Percentiles rank a stretch among this genome's conserved stretches.
Evolutionary conservation across 2,888 invertebrate genomes (phyloP).

Genomic region (Bedellia somnulentella): DNA sequence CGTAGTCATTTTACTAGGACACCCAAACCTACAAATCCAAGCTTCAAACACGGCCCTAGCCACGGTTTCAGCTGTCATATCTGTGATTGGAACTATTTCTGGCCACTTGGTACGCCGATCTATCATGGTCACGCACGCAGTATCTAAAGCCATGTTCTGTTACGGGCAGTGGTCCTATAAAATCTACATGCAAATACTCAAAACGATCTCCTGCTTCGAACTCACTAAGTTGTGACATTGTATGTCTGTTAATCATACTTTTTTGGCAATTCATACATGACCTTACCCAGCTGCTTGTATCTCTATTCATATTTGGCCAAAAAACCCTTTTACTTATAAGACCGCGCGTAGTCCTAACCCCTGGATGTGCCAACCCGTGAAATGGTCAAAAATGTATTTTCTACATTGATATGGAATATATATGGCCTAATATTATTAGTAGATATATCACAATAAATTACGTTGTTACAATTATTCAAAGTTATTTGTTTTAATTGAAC

Average conservation of each 20-base stretch:
- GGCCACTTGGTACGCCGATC: neutral
- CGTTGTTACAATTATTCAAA: neutral
- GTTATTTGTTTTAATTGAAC: neutral
- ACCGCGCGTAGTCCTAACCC: slow-evolving; percentile 7
- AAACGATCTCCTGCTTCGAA: slow-evolving; percentile 7
- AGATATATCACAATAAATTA: slow-evolving; percentile 1
- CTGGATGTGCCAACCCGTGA: slow-evolving; percentile 4
- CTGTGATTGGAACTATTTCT: neutral
- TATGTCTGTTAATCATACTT: slow-evolving; percentile 10
- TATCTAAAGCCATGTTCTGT: no score
- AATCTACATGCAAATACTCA: neutral
- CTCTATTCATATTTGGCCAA: slow-evolving; percentile 11
- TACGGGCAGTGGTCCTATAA: neutral
- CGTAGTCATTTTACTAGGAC: neutral
- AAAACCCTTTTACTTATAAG: slow-evolving; percentile 7
- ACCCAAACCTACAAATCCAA: neutral
- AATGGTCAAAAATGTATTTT: neutral
- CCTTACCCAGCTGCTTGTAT: slow-evolving; percentile 9
- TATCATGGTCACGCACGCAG: no score
- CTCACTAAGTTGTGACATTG: slow-evolving; percentile 6
- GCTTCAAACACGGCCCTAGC: neutral
- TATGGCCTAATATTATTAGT: neutral
- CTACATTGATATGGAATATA: neutral
- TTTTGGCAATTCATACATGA: slow-evolving; percentile 10
- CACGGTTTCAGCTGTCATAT: neutral